Evolutionary conservation across 30 jellyfish, hydroid and myxozoan genomes (phyloP), one percentile per base, ranked within the genome.

Genomic region (Chironex yamaguchii): DNA sequence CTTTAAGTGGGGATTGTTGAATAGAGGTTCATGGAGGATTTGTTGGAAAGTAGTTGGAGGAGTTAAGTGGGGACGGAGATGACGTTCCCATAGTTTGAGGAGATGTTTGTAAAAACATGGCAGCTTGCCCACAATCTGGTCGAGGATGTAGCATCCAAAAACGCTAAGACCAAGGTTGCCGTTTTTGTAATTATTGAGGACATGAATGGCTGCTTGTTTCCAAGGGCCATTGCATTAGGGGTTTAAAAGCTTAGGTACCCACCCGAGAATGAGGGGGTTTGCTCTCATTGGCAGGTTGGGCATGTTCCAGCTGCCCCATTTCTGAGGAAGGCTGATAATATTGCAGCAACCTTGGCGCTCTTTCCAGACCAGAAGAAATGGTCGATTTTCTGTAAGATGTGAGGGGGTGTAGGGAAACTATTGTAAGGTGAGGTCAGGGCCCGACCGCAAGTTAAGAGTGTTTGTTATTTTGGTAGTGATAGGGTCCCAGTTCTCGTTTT

Each of bases 291-390:
- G 66, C 2, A 76, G 52, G 29, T 76, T 66, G 0, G 58, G 36
- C 28, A 76, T 33, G 35, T 76, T 76, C 32, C 52, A 42, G 34
- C 88, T 78, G 28, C 78, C 88, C 4, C 58, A 35, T 4, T 50
- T 29, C 62, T 76, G 35, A 4, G 88, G 88, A 22, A 76, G 88
- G 24, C 58, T 76, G 17, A 78, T 78, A 29, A 51, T 76, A 1
- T 36, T 25, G 24, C 88, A 54, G 1, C 64, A 29, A 66, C 52
- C 58, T 25, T 17, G 78, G 35, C n/a, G 52, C 22, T 54, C 1
- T 51, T 76, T 76, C 48, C 88, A 76, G 17, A n/a, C n/a, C n/a
- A n/a, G n/a, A n/a, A n/a, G n/a, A n/a, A n/a, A n/a, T n/a, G 52
- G 32, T 31, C 12, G 0, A 76, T 26, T 25, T 17, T 17, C 58